A percentile compares a stretch with the other conserved stretches of the same genome.
Evolutionary conservation across 1,140 invertebrate genomes (phyloP).

Genomic region (Dufourea novaeangliae): DNA sequence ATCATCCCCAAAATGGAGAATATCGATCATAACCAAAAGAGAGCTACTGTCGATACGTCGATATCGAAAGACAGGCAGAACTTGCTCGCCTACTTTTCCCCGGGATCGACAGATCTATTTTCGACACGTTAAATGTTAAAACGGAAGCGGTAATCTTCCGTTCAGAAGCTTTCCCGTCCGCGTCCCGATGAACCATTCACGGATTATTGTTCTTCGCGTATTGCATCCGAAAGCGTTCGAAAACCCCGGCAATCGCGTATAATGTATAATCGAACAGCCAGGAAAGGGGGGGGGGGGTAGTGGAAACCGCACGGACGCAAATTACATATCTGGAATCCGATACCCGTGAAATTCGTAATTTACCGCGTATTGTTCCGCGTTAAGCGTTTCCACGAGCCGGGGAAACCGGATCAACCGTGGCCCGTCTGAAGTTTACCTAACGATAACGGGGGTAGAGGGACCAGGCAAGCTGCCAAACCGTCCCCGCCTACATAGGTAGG

Average conservation of each 20-base stretch:
- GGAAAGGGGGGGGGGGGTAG: no score
- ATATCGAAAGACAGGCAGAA: background rate
- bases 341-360: constrained; percentile 5
- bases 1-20: background rate
- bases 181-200: background rate
- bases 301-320: background rate
- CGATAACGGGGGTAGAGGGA: constrained; percentile 26
- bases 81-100: background rate
- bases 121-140: background rate
- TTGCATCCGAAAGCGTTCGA: no score
- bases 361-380: background rate
- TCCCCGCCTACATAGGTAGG: no score
- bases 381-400: constrained; percentile 1
- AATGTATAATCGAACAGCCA: background rate
- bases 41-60: background rate
- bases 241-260: background rate
- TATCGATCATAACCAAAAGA: background rate
- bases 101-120: background rate
- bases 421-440: constrained; percentile 19
- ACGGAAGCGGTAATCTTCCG: background rate
- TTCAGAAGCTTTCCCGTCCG: background rate
- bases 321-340: background rate
- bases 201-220: background rate
- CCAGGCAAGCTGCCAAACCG: constrained; percentile 29
- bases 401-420: background rate